These are phyloP conservation scores for Polypterus bichir DNA, from an alignment of 2,113 vertebrate genomes.

Conservation along the genomic window DNA sequence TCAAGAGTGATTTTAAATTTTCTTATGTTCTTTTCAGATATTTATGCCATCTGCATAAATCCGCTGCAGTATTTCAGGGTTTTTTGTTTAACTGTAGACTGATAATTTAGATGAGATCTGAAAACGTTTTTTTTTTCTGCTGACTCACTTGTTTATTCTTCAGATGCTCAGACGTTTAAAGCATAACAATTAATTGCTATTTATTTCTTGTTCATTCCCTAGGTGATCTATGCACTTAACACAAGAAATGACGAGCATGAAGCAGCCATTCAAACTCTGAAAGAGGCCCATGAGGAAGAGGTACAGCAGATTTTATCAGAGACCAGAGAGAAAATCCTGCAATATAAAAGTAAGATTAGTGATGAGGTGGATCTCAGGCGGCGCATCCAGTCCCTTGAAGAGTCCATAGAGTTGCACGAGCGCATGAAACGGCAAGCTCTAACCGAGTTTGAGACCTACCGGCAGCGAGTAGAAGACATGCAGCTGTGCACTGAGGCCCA, in stretches of 20 bases:
- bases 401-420: conserved; percentile 85
- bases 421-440: conserved; percentile 90
- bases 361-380: conserved; percentile 87
- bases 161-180: no score
- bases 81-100: no score
- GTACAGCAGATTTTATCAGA: conserved; percentile 94
- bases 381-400: conserved; percentile 86
- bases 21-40: no score
- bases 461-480: conserved; percentile 88
- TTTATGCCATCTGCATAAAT: no score
- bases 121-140: no score
- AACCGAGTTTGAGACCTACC: conserved; percentile 89
- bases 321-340: conserved; percentile 88
- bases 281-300: conserved; percentile 96
- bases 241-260: conserved; percentile 98
- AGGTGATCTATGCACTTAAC: conserved; percentile 98
- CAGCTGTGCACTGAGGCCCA: conserved; percentile 92
- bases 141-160: no score
- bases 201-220: conserved; percentile 14
- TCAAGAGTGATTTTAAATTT: no score
- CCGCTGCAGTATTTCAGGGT: no score
- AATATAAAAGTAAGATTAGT: conserved; percentile 85
- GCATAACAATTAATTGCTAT: not conserved
- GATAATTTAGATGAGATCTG: no score
- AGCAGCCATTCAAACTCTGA: conserved; percentile 88